Base-by-base conservation (phyloP, 2,888 invertebrate species). In the Synergus gifuensis region DNA sequence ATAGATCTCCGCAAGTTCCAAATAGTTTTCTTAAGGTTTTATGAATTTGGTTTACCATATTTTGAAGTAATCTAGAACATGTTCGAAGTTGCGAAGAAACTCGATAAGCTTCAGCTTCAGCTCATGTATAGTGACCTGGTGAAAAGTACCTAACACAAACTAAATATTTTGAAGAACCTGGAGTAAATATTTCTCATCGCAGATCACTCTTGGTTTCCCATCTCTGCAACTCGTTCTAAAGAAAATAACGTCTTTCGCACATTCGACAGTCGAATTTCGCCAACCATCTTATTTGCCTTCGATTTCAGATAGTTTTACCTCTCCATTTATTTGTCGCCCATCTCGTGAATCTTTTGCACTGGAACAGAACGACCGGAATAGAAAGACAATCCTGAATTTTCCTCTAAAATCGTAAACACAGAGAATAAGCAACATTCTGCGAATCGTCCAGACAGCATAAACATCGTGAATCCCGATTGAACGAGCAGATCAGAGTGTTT, bases 401-500 rank as follows among this genome's bases (percentile, higher is more conserved):
- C n/a, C n/a, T 11, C 9, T 18, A 46, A 46, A 67, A 18, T 12
- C 36, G 66, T 18, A 67, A 46, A 67, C 46, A 67, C 46, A 22
- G 73, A 36, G 12, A 36, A 49, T 69, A 69, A 36, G 49, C 36
- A 73, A 73, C 69, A 46, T 73, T 54, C 36, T 49, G 54, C 54
- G 73, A 54, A 73, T 54, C 11, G 73, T 16, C 54, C 54, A 73
- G 54, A 73, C 40, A 54, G 36, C 54, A 73, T 73, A 73, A 73
- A 73, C 54, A 73, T 73, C 18, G 36, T 54, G 73, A 54, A n/a
- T 54, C 49, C n/a, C 36, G 54, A 73, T 73, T 73, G 73, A 54
- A 54, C 73, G 36, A 73, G 73, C 73, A 49, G 73, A 54, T 73
- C 54, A 54, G 40, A 36, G 36, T 73, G 36, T 73, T 73, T 73